A percentile compares a stretch with the other conserved stretches of the same genome.
Conservation (phyloP, 2,113 vertebrate genomes). For the Bathybates hornii region DNA sequence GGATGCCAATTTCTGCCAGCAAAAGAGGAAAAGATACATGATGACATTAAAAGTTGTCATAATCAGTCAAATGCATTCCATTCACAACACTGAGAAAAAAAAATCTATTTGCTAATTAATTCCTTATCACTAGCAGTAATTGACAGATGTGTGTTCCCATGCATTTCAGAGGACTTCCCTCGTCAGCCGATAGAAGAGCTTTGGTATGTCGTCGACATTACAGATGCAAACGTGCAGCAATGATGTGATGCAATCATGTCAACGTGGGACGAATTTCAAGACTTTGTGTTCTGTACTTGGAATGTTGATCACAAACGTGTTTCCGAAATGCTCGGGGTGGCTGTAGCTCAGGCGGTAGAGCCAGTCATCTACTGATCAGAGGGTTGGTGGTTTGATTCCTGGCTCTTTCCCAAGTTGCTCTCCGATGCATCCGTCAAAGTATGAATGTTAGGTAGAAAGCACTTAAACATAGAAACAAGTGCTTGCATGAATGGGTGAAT, state of each 20-base stretch:
- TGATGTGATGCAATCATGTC: not conserved
- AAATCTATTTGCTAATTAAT: not conserved
- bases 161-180: not conserved
- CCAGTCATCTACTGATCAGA: not conserved
- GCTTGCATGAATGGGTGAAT: not conserved
- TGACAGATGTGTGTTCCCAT: not conserved
- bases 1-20: not conserved
- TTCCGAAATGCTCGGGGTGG: not conserved
- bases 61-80: not conserved
- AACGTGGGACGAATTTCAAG: not conserved
- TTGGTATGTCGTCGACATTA: not conserved
- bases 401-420: not conserved
- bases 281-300: not conserved
- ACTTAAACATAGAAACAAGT: not conserved
- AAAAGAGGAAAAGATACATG: not conserved
- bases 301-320: not conserved
- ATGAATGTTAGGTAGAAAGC: not conserved
- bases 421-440: not conserved
- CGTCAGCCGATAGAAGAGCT: not conserved
- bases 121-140: not conserved
- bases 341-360: not conserved
- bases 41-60: not conserved
- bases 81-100: not conserved
- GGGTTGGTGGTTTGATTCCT: not conserved
- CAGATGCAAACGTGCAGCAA: not conserved